A percentile compares a stretch with the other conserved stretches of the same genome.
Conservation (phyloP, 2,113 vertebrate species). For the Craseonycteris thonglongyai region DNA sequence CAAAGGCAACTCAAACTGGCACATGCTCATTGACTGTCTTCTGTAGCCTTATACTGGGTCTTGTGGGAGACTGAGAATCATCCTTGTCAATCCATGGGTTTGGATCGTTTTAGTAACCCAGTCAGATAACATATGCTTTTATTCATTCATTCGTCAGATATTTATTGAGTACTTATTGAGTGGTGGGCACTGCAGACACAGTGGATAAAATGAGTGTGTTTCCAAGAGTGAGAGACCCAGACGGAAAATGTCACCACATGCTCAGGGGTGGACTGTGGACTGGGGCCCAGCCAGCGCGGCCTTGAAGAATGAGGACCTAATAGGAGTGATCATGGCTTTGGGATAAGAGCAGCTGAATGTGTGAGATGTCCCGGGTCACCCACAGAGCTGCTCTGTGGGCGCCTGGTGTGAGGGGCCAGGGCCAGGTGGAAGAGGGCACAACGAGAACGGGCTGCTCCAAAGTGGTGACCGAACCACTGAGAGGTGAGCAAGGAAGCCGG, state of each 20-base stretch:
- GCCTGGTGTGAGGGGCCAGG: rapidly evolving
- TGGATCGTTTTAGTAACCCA: background rate
- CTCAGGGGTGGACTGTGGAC: background rate
- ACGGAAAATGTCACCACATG: background rate
- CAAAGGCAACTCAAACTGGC: background rate
- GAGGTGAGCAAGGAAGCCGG: background rate
- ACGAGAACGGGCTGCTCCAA: background rate
- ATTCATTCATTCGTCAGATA: background rate
- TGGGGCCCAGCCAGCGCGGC: background rate
- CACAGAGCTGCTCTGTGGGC: background rate
- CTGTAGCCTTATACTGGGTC: too few species aligned
- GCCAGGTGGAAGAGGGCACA: background rate
- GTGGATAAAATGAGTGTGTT: background rate
- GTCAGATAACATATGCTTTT: background rate
- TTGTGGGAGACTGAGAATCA: background rate
- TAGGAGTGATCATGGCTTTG: background rate
- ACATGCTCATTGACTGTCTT: background rate
- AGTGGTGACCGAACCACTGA: rapidly evolving
- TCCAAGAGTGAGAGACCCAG: background rate
- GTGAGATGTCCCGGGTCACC: background rate
- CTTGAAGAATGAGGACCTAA: background rate
- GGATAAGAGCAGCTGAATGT: background rate
- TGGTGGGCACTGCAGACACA: background rate
- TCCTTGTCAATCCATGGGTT: background rate
- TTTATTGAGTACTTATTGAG: background rate